Percentiles rank a stretch among this genome's conserved stretches.
Conservation (phyloP, 2,797 vertebrate genomes). For the Muscicapa striata region DNA sequence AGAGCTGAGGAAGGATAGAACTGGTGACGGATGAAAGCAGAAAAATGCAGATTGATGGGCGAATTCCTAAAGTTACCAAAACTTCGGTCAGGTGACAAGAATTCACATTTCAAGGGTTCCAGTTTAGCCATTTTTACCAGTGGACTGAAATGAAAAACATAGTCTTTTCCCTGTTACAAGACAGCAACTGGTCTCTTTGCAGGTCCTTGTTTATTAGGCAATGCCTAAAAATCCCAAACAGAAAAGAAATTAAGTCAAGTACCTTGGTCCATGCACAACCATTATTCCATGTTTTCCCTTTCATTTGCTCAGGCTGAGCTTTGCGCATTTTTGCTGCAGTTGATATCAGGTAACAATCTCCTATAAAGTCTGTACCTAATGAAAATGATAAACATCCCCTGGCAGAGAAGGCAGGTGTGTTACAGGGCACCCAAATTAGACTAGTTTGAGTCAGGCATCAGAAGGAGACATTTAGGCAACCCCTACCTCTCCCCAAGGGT, state of each 20-base stretch:
- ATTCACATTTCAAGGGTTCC: background rate
- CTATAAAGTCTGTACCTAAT: background rate
- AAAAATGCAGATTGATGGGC: background rate
- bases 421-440: background rate
- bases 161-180: background rate
- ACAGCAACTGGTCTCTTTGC: background rate
- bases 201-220: background rate
- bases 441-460: constrained; percentile 2
- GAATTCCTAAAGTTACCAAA: background rate
- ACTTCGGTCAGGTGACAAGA: background rate
- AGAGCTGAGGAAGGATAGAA: background rate
- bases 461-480: background rate
- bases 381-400: background rate
- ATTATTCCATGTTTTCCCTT: background rate
- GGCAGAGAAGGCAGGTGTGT: background rate
- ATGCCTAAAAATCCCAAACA: background rate
- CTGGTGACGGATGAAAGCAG: background rate
- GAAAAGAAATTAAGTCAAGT: background rate
- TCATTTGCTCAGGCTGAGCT: background rate
- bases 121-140: background rate
- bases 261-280: background rate
- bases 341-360: background rate
- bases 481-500: background rate
- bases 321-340: background rate
- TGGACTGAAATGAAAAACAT: background rate